Base-by-base conservation (phyloP, 2,888 invertebrate species). In the Phragmatobia fuliginosa region DNA sequence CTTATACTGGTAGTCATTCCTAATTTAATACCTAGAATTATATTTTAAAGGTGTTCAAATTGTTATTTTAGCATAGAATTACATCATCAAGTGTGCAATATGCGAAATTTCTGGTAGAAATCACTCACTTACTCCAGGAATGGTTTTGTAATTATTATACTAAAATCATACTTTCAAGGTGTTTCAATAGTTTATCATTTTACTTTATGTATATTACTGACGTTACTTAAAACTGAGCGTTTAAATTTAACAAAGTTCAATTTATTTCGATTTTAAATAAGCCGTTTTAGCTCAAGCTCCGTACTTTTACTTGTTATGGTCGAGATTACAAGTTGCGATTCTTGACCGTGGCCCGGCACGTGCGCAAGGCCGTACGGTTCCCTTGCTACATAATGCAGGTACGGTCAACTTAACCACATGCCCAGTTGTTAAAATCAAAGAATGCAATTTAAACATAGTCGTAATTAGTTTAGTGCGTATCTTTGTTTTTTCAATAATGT, bases 301-400 rank as follows among this genome's bases (percentile, higher is more conserved):
- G 36, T 18, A 62, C 62, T 62, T 62, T 62, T 62, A 62, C 62
- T 62, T 62, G 16, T 38, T 62, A 41, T 28, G 62, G 62, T 41
- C 38, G 25, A 36, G n/a, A 64, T 61, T 49, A 67, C 66, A 56
- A 63, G 66, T 68, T 78, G 64, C 65, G 49, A 77, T 56, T 76
- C 79, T 82, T 83, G 85, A 81, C 84, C 83, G 75, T 84, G 81
- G 79, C 79, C 78, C 67, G 72, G 45, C 56, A 45, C 58, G 45
- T 0, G 65, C 72, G 68, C 79, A 80, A 81, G 81, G 80, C 70
- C 79, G 74, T 59, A 69, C 73, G 67, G 60, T 74, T 36, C 33
- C 33, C 25, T 65, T 65, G 56, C 65, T 65, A 1, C 38, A 31
- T 25, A 65, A 2, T 62, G 52, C 28, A 11, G 16, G 28, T 52